These are phyloP conservation scores for Chaetogeoica ovagalla DNA, from an alignment of 2,888 invertebrate genomes.

Conservation along the genomic window DNA sequence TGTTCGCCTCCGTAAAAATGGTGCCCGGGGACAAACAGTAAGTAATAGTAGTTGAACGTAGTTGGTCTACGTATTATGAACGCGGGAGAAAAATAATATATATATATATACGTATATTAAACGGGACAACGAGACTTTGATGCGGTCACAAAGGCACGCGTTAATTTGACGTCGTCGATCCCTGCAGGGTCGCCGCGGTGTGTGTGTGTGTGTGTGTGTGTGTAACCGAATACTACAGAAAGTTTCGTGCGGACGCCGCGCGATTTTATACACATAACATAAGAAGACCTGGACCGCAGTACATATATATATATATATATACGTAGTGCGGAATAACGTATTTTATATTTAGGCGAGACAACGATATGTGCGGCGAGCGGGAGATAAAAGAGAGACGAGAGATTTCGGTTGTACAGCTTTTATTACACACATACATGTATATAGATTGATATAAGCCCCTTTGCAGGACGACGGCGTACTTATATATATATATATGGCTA, in stretches of 20 bases:
- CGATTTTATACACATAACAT: constrained; percentile 14
- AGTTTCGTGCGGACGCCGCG: constrained; percentile 9
- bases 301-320: not conserved
- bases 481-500: no score
- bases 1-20: no score
- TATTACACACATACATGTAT: not conserved
- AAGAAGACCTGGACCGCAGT: no score
- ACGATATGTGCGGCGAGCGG: not conserved
- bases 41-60: no score
- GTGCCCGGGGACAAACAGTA: no score
- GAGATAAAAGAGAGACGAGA: constrained; percentile 35
- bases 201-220: constrained; percentile 16
- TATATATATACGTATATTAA: no score
- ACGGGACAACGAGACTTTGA: constrained; percentile 48
- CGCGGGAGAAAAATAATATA: constrained; percentile 28
- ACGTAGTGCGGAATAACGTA: not conserved
- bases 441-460: constrained; percentile 42
- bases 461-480: not conserved
- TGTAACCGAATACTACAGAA: constrained; percentile 49
- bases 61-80: not conserved
- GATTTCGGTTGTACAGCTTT: constrained; percentile 42
- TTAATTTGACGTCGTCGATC: constrained; percentile 47
- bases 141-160: constrained; percentile 36
- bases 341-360: no score
- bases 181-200: not conserved